Evolutionary conservation across 2,888 invertebrate species (phyloP), one percentile per base, ranked within the genome.

Genomic region (Steinernema scapterisci): DNA sequence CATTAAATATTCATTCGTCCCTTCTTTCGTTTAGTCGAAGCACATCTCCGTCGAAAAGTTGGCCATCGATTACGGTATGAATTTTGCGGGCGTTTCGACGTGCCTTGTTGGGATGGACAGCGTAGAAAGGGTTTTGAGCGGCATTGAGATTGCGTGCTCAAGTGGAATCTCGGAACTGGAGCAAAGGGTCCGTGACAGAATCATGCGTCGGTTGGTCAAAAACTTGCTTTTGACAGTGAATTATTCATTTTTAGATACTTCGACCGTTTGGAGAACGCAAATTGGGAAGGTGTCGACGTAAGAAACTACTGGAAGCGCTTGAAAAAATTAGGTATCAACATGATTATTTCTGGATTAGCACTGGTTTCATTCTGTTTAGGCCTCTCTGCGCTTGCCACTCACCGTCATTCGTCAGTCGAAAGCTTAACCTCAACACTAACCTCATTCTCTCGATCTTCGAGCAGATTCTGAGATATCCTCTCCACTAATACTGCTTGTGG

Each of bases 221-320:
- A 38, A 38, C 38, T 3, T 38, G 38, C 5, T 38, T 38, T 6
- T 3, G 38, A 38, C 3, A 6, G 5, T 9, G 38, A 38, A 38
- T 70, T 21, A 16, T 38, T 31, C 21, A 23, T 23, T 16, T 81
- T 73, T 72, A 84, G 85, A 54, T 83, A 84, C 78, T 86, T 89
- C 79, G 85, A 86, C 45, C 86, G 88, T 7, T 76, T 90, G 89
- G 81, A 91, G 90, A 92, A 92, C 88, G 89, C 90, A 82, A 80
- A 91, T 82, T 93, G 92, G 93, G 92, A 92, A 89, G 91, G 91
- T 71, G 88, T 90, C 76, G 92, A 92, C 88, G 88, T 92, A 75
- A 85, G 88, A 51, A 86, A 84, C 45, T 92, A 92, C 81, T 83
- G 88, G 82, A 82, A 82, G 46, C 79, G 82, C 73, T 75, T 85